Evolutionary conservation across 2,797 vertebrate species (phyloP).

Genomic region (Phoxinus dragarum): DNA sequence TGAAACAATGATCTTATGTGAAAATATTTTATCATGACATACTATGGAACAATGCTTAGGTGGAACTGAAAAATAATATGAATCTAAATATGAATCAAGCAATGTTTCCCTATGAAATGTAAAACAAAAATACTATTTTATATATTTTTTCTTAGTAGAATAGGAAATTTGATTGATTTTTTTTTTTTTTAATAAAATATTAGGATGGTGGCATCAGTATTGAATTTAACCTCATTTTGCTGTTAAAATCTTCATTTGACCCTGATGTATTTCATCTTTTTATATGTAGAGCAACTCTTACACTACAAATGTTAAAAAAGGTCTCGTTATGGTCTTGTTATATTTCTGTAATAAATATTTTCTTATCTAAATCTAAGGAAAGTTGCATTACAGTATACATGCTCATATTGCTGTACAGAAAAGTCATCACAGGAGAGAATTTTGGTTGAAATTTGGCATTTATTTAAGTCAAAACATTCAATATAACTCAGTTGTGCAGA

Average conservation of each 20-base stretch:
- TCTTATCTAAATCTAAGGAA: neutral
- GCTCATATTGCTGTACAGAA: neutral
- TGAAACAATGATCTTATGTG: neutral
- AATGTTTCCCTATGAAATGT: neutral
- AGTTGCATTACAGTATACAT: neutral
- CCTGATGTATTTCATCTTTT: neutral
- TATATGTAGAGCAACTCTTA: neutral
- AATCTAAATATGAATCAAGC: neutral
- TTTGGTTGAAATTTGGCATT: neutral
- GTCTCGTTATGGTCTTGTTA: neutral
- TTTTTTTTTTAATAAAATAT: neutral
- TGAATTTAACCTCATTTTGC: neutral
- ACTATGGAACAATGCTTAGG: neutral
- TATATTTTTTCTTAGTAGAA: neutral
- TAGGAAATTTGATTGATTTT: neutral
- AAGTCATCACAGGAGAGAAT: neutral
- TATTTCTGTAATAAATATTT: conserved; percentile 23
- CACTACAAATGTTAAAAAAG: neutral
- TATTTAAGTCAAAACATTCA: conserved; percentile 3
- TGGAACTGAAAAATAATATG: neutral
- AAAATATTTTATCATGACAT: neutral
- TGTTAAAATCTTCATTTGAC: neutral
- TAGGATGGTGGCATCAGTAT: neutral
- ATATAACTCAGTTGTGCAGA: neutral
- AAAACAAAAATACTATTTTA: neutral